These are phyloP conservation scores for Oscheius myriophilus DNA, from an alignment of 2,888 invertebrate genomes.

Conservation along the genomic window DNA sequence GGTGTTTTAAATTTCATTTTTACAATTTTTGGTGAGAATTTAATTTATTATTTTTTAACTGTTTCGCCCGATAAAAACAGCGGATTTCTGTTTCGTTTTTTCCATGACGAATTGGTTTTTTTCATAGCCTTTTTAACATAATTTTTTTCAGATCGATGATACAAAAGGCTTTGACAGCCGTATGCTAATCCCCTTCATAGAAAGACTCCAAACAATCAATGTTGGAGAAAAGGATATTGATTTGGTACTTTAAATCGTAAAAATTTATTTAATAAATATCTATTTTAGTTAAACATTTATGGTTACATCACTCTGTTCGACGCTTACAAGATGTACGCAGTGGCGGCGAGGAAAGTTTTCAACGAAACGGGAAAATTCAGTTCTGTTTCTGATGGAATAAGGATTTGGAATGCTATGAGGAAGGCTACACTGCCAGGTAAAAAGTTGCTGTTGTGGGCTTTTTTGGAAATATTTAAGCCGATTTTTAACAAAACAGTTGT, in stretches of 20 bases:
- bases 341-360: slow-evolving; percentile 49
- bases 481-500: no score
- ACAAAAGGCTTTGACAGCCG: slow-evolving; percentile 48
- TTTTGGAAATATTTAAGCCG: no score
- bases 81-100: no score
- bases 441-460: no score
- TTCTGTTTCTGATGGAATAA: slow-evolving; percentile 48
- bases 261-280: neutral
- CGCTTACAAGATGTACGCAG: slow-evolving; percentile 52
- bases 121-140: no score
- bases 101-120: no score
- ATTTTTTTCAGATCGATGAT: slow-evolving; percentile 48
- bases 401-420: slow-evolving; percentile 63
- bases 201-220: slow-evolving; percentile 35
- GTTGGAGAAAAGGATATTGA: slow-evolving; percentile 36
- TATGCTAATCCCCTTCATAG: slow-evolving; percentile 45
- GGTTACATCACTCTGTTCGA: slow-evolving; percentile 42
- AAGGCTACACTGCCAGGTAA: slow-evolving; percentile 53
- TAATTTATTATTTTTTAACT: no score
- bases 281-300: slow-evolving; percentile 34
- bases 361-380: slow-evolving; percentile 37
- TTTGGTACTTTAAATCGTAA: slow-evolving; percentile 10
- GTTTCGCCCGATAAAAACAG: no score
- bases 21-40: no score
- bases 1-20: no score